Base-by-base conservation (phyloP, 2,888 invertebrate genomes). In the Nemurella pictetii region DNA sequence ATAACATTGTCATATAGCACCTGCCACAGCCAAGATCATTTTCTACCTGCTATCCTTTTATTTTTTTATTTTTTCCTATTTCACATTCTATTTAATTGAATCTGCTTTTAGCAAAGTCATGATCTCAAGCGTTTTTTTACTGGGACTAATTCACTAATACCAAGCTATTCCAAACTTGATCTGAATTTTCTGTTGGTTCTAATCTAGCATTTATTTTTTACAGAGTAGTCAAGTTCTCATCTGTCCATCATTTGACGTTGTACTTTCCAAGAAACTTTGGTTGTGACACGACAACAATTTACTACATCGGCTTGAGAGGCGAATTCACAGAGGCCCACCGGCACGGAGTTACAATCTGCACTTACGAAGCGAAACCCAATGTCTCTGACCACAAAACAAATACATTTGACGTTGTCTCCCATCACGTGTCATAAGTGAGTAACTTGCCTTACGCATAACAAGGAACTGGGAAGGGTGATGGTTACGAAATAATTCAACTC, bases 271-370 rank as follows among this genome's bases (percentile, higher is more conserved):
- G 92, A 25, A 98, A 98, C 91, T 97, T 95, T 91, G 98, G 98
- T 28, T 93, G 92, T 26, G 96, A 97, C n/a, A 93, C 91, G 83
- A 97, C 97, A 0, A 94, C 94, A 89, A 94, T 99, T 86, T 97
- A 95, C 89, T 99, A 99, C 89, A 99, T 99, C 89, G 99, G 98
- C 12, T 92, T 99, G 75, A 95, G 95, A 89, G 99, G 99, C 28
- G 99, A 99, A 91, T 99, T 96, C 92, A 93, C 93, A 15, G 94
- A 95, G 89, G 95, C 94, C 0, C 96, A 96, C 89, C 92, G 94
- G 87, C 97, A 98, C 89, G 98, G 97, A 83, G 97, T 98, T 0
- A 96, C 96, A 0, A 96, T 98, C 88, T 96, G 97, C 89, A 95
- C 95, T 82, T 99, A 99, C 90, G 98, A 99, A 91, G 91, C 95